Percentiles rank a stretch among this genome's conserved stretches.
phyloP scores from a whole-genome alignment of 2,888 invertebrate genomes.

The Caradrina clavipalpis region DNA sequence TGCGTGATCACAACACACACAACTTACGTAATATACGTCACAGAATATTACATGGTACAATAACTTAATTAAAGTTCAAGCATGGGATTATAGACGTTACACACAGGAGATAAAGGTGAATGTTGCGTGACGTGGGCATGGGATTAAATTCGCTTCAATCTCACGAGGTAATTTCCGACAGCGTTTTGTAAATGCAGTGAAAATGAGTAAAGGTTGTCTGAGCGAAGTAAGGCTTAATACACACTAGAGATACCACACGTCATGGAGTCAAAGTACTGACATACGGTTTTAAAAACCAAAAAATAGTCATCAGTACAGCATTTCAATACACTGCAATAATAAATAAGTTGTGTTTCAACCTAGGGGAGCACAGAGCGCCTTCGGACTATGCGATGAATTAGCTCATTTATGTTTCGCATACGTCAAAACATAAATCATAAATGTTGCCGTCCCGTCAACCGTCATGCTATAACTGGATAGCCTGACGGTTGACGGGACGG shows the following conservation, averaged over 20 bases:
- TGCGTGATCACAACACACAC: conserved; percentile 4
- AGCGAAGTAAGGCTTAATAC: too few species aligned
- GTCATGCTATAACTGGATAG: too few species aligned
- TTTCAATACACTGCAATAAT: neutral
- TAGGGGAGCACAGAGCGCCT: neutral
- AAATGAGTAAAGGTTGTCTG: too few species aligned
- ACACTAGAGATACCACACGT: too few species aligned
- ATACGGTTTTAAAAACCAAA: too few species aligned
- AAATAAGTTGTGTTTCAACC: neutral
- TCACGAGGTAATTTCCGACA: conserved; percentile 30
- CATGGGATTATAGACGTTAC: conserved; percentile 20
- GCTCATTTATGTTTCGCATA: conserved; percentile 17
- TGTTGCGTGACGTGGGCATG: neutral
- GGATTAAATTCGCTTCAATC: conserved; percentile 12
- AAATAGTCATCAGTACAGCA: too few species aligned
- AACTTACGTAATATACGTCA: conserved; percentile 26
- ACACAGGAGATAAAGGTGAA: neutral
- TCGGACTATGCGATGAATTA: neutral
- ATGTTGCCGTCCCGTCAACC: too few species aligned
- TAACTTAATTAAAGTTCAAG: conserved; percentile 35
- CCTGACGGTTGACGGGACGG: too few species aligned
- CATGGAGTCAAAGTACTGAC: too few species aligned
- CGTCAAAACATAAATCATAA: too few species aligned
- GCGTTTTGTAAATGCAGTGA: conserved; percentile 16
- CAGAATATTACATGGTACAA: conserved; percentile 19